Evolutionary conservation across 1,140 invertebrate genomes (phyloP).

Genomic region (Muscidifurax raptorellus): DNA sequence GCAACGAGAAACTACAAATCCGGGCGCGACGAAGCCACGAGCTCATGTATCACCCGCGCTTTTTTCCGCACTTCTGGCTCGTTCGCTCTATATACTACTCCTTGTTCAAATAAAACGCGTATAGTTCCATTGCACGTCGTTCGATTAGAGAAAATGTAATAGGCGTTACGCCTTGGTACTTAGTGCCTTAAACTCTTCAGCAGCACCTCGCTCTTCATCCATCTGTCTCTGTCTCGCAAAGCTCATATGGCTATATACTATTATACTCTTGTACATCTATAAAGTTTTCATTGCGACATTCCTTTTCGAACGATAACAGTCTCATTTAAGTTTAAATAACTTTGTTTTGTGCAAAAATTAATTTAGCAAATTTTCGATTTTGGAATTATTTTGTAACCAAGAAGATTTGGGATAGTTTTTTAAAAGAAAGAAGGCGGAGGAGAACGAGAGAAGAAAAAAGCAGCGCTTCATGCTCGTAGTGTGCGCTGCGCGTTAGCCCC

Average conservation of each 20-base stretch:
- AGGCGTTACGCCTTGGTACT: constrained; percentile 53
- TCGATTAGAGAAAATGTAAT: constrained; percentile 45
- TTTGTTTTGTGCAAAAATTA: too few species aligned
- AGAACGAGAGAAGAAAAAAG: not conserved
- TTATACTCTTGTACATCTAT: too few species aligned
- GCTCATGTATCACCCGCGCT: not conserved
- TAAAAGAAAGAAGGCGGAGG: not conserved
- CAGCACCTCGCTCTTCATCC: constrained; percentile 39
- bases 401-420: not conserved
- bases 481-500: not conserved
- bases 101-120: not conserved
- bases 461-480: not conserved
- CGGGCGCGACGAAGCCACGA: not conserved
- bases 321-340: too few species aligned
- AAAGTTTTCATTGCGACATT: not conserved
- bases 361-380: too few species aligned
- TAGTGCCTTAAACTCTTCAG: constrained; percentile 59
- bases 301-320: not conserved
- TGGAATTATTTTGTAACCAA: not conserved
- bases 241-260: not conserved
- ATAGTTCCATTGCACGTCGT: constrained; percentile 24
- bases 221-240: not conserved
- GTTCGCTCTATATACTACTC: not conserved
- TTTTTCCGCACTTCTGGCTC: not conserved
- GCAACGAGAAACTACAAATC: constrained; percentile 7